Percentiles rank a stretch among this genome's conserved stretches.
Evolutionary conservation across 2,113 vertebrate genomes (phyloP).

Genomic region (Thunnus thynnus): DNA sequence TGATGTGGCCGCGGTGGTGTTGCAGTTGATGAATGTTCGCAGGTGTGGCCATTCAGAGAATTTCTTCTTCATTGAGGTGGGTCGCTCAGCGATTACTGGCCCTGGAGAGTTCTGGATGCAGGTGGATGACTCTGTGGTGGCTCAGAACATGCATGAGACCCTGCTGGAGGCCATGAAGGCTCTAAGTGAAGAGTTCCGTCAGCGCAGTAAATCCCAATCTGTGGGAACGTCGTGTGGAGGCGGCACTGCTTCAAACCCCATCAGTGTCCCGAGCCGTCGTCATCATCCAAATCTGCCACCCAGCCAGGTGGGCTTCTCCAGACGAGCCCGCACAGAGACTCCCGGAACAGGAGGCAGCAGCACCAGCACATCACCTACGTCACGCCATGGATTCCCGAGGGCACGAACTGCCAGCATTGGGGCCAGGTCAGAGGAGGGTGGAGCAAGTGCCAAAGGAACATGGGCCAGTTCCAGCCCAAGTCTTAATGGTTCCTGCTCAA

Average conservation of each 20-base stretch:
- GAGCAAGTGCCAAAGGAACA: constrained; percentile 72
- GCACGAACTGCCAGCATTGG: constrained; percentile 85
- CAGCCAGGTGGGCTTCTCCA: constrained; percentile 83
- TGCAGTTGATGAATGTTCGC: constrained; percentile 89
- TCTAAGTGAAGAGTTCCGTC: constrained; percentile 88
- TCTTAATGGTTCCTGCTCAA: constrained; percentile 86
- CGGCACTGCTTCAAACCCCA: constrained; percentile 87
- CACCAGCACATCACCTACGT: constrained; percentile 85
- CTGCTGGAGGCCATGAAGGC: constrained; percentile 90
- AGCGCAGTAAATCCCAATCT: constrained; percentile 87
- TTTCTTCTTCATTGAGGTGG: constrained; percentile 91
- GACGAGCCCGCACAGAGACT: constrained; percentile 85
- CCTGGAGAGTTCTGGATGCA: constrained; percentile 91
- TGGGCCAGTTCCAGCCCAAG: constrained; percentile 86
- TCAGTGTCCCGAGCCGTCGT: constrained; percentile 81
- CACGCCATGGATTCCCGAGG: constrained; percentile 81
- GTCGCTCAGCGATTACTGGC: constrained; percentile 85
- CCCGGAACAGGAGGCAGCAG: constrained; percentile 82
- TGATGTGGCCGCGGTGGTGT: constrained; percentile 85
- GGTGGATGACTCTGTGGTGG: constrained; percentile 88
- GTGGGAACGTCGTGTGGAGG: constrained; percentile 84
- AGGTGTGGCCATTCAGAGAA: constrained; percentile 89
- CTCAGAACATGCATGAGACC: constrained; percentile 90
- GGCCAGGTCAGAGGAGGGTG: constrained; percentile 81
- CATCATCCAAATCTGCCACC: constrained; percentile 82